Evolutionary conservation across 2,888 invertebrate genomes (phyloP), one percentile per base, ranked within the genome.

Genomic region (Dolomedes plantarius): DNA sequence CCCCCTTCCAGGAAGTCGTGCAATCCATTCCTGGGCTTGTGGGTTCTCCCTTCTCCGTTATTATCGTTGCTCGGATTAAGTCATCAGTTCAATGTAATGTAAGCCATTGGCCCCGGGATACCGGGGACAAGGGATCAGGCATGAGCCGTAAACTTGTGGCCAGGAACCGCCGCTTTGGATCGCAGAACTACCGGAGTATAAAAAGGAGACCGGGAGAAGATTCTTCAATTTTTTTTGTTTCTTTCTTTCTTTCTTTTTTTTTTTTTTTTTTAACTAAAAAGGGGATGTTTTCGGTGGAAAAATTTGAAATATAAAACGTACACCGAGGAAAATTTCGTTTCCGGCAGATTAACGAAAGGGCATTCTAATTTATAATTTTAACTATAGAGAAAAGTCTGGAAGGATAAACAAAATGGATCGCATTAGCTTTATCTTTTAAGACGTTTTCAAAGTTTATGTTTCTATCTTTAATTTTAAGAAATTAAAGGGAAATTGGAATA

Each of bases 51-150:
- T 7, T 56, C 56, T 56, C 56, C 5, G 56, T 56, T 56, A 56
- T 56, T 56, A 56, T 56, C 56, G 56, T 56, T 23, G 5, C 56
- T 56, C 16, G 87, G 87, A 82, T 87, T 87, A 87, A 83, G 87
- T 75, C 82, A 87, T 87, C 83, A 81, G 87, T 68, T 77, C 83
- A 87, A 87, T 87, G 87, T 68, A 75, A 83, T 77, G 87, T 74
- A 78, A 82, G 82, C 82, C 86, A 86, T 86, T 86, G 79, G 86
- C 73, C 76, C 36, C 32, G 28, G 71, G 74, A 73, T 32, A 29
- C 31, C 29, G 65, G 65, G 65, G 65, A 31, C 71, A 23, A 9
- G 73, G 81, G 75, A 71, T 71, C 75, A 71, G 69, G 64, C 69
- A 62, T 68, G 13, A 71, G 69, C 75, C 82, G 82, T 82, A 82